Base-by-base conservation (phyloP, 2,888 invertebrate species). In the Phyto melanocephala region DNA sequence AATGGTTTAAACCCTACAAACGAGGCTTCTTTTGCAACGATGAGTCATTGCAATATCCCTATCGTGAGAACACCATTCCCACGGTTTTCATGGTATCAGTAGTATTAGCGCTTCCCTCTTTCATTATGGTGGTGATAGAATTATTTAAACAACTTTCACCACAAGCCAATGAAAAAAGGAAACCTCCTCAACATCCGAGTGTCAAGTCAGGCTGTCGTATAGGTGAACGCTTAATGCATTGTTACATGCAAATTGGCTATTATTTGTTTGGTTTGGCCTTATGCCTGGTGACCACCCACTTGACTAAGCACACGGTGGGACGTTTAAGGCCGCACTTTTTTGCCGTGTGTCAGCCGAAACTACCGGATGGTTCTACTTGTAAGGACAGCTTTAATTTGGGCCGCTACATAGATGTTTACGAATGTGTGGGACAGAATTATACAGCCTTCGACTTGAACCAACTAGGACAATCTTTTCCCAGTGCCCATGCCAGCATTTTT, bases 401-500 rank as follows among this genome's bases (percentile, higher is more conserved):
- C 88, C 92, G 91, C 42, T 96, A 96, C 89, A 94, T 95, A 80
- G 95, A 92, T 90, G 93, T 92, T 90, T 98, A 95, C 92, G 93
- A 92, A 10, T 96, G 97, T 87, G 88, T 89, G 54, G 80, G 70
- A 1, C 81, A 83, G 56, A 76, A 82, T 42, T 92, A 92, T 54
- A 91, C 91, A 0, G 92, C 93, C 68, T 80, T 90, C 17, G 87
- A 90, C 28, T 91, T 92, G 84, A 88, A 91, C 86, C 91, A 94
- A 65, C 91, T 95, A 86, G 94, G 95, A 86, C 95, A 96, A 90
- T 97, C 97, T n/a, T 98, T 98, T 92, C 97, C 97, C 76, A 97
- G 97, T 82, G 97, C 96, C 20, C 97, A 98, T 91, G 95, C 97
- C 40, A 96, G 97, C 13, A 95, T 97, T 92, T 95, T 96, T 15